Evolutionary conservation across 2,888 invertebrate species (phyloP), one percentile per base, ranked within the genome.

Genomic region (Gymnosoma rotundatum): DNA sequence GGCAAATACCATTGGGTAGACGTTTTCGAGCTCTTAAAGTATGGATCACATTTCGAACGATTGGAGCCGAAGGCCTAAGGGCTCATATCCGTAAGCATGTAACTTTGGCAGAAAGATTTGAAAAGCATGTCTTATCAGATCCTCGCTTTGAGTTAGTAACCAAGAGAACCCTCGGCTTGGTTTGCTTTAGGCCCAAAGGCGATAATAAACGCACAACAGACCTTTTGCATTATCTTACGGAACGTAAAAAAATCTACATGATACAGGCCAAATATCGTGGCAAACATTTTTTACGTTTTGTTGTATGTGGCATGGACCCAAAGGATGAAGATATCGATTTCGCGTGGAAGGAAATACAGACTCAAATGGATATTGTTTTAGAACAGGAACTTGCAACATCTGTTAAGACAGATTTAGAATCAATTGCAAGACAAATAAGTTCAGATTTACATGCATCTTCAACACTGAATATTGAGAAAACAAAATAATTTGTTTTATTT

Each of bases 41-140:
- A n/a, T 98, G 98, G 98, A 97, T 98, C 85, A 97, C 97, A 0
- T 93, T 98, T 88, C 94, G 98, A 86, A 93, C 96, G 78, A 96
- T 96, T 88, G 98, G 98, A 0, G 94, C 95, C 5, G 95, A 95
- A 89, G 96, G 97, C 5, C 92, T 98, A 6, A 95, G 96, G 87
- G 94, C 94, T 6, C 94, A 96, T 89, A 95, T 98, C 36, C 94
- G 98, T 74, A 94, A 94, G 78, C 96, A 97, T 86, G 94, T 96
- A 12, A 91, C 91, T 8, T 92, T 98, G 85, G 98, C 98, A 0
- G 93, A 95, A 87, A 93, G 95, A 87, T 98, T 99, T 90, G 96
- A 96, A 85, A 92, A 94, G 0, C 92, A 96, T 38, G 95, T 98
- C 0, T 90, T 92, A 72, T 91, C 93, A 0, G 98, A 98, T 91